Evolutionary conservation across 1,140 invertebrate genomes (phyloP).

Genomic region (Eueides isabella): DNA sequence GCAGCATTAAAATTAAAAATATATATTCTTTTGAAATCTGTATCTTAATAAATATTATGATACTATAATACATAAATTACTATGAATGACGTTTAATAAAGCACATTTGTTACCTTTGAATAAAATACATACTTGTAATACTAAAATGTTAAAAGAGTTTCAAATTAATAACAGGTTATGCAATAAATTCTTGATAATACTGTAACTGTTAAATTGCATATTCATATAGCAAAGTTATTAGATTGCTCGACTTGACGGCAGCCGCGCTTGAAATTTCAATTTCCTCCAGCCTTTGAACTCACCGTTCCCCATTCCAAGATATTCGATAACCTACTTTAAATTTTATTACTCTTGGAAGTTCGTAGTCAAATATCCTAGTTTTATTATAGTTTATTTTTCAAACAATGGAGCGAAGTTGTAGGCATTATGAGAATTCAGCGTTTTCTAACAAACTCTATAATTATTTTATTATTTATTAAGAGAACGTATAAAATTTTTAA

Average conservation of each 20-base stretch:
- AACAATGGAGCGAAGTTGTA: neutral
- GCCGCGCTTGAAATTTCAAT: conserved; percentile 45
- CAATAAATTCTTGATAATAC: neutral
- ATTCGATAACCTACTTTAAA: conserved; percentile 31
- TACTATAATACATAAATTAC: too few species aligned
- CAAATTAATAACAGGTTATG: neutral
- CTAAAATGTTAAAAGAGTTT: neutral
- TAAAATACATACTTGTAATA: too few species aligned
- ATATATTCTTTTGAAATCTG: too few species aligned
- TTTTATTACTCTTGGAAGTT: conserved; percentile 24
- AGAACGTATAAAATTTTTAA: too few species aligned
- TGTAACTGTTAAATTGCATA: conserved; percentile 2
- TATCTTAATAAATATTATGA: too few species aligned
- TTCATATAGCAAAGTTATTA: conserved; percentile 14
- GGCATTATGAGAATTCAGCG: neutral
- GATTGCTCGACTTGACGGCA: conserved; percentile 24
- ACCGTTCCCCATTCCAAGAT: conserved; percentile 18
- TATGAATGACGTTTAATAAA: too few species aligned
- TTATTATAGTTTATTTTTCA: conserved; percentile 10
- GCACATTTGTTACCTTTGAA: too few species aligned
- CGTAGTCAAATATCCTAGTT: neutral
- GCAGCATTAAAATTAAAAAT: too few species aligned
- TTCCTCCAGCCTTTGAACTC: conserved; percentile 40
- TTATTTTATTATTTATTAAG: too few species aligned
- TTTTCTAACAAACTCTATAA: neutral